Conservation (phyloP, 2,113 vertebrate species). For the mouse (Mus musculus) region GRCm39 chr1:20423501-20424000, state of each 20-base stretch:
- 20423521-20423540: background rate
- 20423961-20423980: conserved; percentile 16
- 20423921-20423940: background rate
- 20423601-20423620: background rate
- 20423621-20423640: background rate
- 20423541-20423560: conserved; percentile 39
- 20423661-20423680: background rate
- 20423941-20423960: background rate
- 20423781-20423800: too few species aligned
- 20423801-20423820: background rate
- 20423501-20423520: background rate
- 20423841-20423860: too few species aligned
- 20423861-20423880: too few species aligned
- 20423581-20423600: background rate
- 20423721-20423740: too few species aligned
- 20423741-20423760: background rate
- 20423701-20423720: background rate
- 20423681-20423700: too few species aligned
- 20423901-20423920: background rate
- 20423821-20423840: too few species aligned
- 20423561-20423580: conserved; percentile 35
- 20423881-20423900: too few species aligned
- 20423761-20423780: background rate
- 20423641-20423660: background rate
- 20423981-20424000: background rate